Evolutionary conservation across 2,797 vertebrate genomes (phyloP).

Genomic region (Coluber constrictor): DNA sequence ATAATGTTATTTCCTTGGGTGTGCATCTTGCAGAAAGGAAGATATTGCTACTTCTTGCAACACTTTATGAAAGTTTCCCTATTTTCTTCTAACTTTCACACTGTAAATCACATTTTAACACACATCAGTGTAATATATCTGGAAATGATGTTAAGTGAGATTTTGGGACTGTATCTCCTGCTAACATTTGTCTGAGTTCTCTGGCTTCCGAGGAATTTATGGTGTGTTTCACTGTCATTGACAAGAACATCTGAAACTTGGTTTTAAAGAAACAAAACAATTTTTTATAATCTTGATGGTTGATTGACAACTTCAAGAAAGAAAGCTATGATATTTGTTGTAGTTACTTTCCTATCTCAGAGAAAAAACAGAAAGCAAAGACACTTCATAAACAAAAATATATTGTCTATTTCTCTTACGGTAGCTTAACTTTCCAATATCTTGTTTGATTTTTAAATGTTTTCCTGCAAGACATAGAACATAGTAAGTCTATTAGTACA

Average conservation of each 20-base stretch:
- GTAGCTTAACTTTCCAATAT: background rate
- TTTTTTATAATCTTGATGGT: constrained; percentile 42
- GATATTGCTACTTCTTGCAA: background rate
- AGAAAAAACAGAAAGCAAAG: constrained; percentile 18
- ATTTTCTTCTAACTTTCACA: constrained; percentile 22
- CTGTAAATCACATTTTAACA: constrained; percentile 67
- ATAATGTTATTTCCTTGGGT: constrained; percentile 11
- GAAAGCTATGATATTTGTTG: constrained; percentile 29
- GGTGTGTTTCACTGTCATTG: constrained; percentile 49
- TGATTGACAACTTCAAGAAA: constrained; percentile 50
- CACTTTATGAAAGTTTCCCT: constrained; percentile 35
- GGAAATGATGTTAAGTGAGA: constrained; percentile 59
- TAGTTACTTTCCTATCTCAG: constrained; percentile 35
- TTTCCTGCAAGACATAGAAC: background rate
- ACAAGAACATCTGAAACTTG: constrained; percentile 24
- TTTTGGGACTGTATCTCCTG: constrained; percentile 44
- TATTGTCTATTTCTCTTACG: constrained; percentile 26
- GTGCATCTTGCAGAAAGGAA: constrained; percentile 19
- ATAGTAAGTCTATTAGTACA: background rate
- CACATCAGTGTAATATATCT: constrained; percentile 58
- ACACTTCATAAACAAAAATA: background rate
- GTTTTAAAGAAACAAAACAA: constrained; percentile 24
- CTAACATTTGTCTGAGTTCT: constrained; percentile 36
- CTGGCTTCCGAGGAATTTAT: constrained; percentile 53
- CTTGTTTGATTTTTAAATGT: background rate